Evolutionary conservation across 2,797 vertebrate genomes (phyloP).

Genomic region (Sphenopsis melanotis): DNA sequence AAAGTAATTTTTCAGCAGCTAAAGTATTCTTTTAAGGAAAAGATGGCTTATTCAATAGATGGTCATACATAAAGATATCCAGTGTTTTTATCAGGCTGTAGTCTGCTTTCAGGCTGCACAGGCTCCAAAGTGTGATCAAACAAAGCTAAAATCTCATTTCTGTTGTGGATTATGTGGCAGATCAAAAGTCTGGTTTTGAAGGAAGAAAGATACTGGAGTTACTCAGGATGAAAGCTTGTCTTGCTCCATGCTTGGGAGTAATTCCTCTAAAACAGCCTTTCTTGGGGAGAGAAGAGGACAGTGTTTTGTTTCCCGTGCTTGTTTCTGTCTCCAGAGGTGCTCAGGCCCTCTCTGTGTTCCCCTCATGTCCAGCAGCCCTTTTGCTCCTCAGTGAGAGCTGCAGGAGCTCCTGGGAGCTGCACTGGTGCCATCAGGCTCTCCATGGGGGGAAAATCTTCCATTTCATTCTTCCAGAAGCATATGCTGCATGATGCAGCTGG

Average conservation of each 20-base stretch:
- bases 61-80: neutral
- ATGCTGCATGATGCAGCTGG: neutral
- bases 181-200: neutral
- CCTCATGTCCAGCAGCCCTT: fast-evolving
- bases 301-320: neutral
- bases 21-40: neutral
- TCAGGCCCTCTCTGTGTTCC: neutral
- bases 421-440: neutral
- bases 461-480: neutral
- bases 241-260: neutral
- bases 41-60: fast-evolving
- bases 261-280: fast-evolving
- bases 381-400: neutral
- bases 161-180: neutral
- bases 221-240: neutral
- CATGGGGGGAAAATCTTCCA: neutral
- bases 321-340: neutral
- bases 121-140: neutral
- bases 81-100: neutral
- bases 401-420: neutral
- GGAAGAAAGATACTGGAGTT: neutral
- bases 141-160: neutral
- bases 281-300: neutral
- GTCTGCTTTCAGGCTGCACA: neutral
- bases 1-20: neutral